Conservation (phyloP, 2,888 invertebrate genomes). For the Leptogaster cylindrica region DNA sequence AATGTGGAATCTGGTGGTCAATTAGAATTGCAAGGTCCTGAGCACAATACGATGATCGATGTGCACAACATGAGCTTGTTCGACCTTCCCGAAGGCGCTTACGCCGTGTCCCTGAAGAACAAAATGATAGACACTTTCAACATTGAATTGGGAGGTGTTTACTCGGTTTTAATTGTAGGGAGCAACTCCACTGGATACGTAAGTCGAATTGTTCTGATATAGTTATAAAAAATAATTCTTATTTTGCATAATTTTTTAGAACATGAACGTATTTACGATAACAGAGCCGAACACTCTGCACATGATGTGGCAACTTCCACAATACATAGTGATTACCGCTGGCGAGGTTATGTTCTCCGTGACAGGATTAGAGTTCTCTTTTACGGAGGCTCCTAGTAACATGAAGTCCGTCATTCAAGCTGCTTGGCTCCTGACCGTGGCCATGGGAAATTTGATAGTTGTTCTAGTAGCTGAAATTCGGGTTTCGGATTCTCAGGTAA, state of each 20-base stretch:
- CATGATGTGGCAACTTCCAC: conserved; percentile 83
- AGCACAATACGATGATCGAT: not conserved
- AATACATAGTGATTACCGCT: conserved; percentile 89
- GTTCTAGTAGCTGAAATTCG: conserved; percentile 66
- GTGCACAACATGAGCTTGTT: conserved; percentile 39
- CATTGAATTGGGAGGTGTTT: conserved; percentile 71
- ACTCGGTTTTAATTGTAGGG: conserved; percentile 64
- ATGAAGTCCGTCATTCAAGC: conserved; percentile 97
- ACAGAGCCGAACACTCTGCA: conserved; percentile 77
- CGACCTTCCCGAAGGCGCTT: conserved; percentile 55
- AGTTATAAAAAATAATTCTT: not conserved
- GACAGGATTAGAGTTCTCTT: conserved; percentile 94
- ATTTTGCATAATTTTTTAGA: not conserved
- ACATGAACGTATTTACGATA: conserved; percentile 49
- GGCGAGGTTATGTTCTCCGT: conserved; percentile 97
- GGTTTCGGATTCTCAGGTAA: conserved; percentile 56
- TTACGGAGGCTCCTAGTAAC: conserved; percentile 87
- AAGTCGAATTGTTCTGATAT: conserved; percentile 49
- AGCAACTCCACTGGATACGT: conserved; percentile 59
- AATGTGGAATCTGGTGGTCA: conserved; percentile 52
- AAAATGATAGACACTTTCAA: conserved; percentile 56
- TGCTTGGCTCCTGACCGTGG: conserved; percentile 89
- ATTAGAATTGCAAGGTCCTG: conserved; percentile 40
- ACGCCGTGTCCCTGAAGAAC: conserved; percentile 60
- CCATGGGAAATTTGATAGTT: conserved; percentile 92